phyloP scores from a whole-genome alignment of 2,888 invertebrate species.

The Anticlea derivata region DNA sequence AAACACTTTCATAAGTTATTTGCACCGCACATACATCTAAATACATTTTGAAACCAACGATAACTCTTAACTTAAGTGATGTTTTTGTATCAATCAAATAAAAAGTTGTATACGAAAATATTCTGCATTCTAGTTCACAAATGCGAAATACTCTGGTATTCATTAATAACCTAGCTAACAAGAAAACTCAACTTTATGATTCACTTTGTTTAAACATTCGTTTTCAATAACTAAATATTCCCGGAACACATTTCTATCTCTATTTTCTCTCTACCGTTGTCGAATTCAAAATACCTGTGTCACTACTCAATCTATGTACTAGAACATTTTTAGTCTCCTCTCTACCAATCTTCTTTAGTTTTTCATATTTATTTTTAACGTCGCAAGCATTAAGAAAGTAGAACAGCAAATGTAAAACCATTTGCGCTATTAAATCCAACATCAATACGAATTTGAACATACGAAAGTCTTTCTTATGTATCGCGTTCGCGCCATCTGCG shows the following conservation, averaged over 20 bases:
- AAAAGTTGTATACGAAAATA: slow-evolving; percentile 38
- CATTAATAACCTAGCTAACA: slow-evolving; percentile 3
- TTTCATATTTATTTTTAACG: slow-evolving; percentile 38
- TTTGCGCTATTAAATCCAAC: slow-evolving; percentile 61
- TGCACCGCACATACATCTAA: slow-evolving; percentile 54
- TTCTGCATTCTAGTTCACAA: slow-evolving; percentile 16
- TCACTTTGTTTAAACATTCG: slow-evolving; percentile 36
- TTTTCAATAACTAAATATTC: slow-evolving; percentile 47
- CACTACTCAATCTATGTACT: slow-evolving; percentile 45
- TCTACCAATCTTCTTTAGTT: slow-evolving; percentile 24
- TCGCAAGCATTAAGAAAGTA: slow-evolving; percentile 57
- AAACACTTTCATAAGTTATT: slow-evolving; percentile 55
- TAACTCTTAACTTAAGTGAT: slow-evolving; percentile 53
- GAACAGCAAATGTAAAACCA: slow-evolving; percentile 74
- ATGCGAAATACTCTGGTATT: slow-evolving; percentile 9
- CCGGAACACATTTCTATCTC: slow-evolving; percentile 69
- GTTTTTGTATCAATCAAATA: slow-evolving; percentile 44
- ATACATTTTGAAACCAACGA: slow-evolving; percentile 49
- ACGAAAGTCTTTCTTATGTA: slow-evolving; percentile 34
- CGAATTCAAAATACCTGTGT: slow-evolving; percentile 42
- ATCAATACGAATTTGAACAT: slow-evolving; percentile 52
- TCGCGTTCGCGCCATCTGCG: slow-evolving; percentile 5
- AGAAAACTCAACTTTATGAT: slow-evolving; percentile 31
- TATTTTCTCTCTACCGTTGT: slow-evolving; percentile 53
- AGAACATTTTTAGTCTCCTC: slow-evolving; percentile 36